Percentiles rank a stretch among this genome's conserved stretches.
Evolutionary conservation across 2,888 invertebrate genomes (phyloP).

Genomic region (Aradus depressus): DNA sequence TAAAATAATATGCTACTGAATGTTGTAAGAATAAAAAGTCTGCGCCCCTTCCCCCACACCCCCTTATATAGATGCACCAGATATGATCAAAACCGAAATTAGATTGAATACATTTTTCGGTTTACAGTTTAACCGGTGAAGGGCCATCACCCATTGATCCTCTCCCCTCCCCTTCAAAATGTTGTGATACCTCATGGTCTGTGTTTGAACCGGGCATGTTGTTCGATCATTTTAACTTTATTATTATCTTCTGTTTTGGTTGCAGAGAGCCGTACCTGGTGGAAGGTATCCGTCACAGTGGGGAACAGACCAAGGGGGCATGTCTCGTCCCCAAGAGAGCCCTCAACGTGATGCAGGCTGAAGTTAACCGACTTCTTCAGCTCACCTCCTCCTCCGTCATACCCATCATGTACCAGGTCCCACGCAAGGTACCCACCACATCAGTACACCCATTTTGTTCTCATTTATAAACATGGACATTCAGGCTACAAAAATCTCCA

Average conservation of each 20-base stretch:
- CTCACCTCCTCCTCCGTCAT: conserved; percentile 75
- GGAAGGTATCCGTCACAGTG: conserved; percentile 74
- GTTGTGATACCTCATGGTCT: neutral
- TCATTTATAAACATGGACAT: no score
- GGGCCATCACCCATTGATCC: no score
- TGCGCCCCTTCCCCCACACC: no score
- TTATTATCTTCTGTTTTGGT: neutral
- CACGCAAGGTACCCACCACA: conserved; percentile 57
- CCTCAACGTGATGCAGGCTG: conserved; percentile 91
- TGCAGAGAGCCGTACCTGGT: conserved; percentile 70
- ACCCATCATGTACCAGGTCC: conserved; percentile 90
- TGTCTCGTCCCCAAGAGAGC: conserved; percentile 86
- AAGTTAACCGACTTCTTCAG: conserved; percentile 83
- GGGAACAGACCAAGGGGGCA: conserved; percentile 92
- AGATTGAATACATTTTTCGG: no score
- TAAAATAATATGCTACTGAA: no score
- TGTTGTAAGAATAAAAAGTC: no score
- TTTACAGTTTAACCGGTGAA: no score
- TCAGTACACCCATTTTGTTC: no score
- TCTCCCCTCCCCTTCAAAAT: no score
- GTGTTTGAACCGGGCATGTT: neutral
- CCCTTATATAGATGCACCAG: no score
- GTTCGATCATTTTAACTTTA: neutral
- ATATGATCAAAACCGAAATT: no score
- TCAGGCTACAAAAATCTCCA: no score